Percentiles rank a stretch among this genome's conserved stretches.
Evolutionary conservation across 2,888 invertebrate species (phyloP).

Genomic region (Zygothrica quintamaculata): DNA sequence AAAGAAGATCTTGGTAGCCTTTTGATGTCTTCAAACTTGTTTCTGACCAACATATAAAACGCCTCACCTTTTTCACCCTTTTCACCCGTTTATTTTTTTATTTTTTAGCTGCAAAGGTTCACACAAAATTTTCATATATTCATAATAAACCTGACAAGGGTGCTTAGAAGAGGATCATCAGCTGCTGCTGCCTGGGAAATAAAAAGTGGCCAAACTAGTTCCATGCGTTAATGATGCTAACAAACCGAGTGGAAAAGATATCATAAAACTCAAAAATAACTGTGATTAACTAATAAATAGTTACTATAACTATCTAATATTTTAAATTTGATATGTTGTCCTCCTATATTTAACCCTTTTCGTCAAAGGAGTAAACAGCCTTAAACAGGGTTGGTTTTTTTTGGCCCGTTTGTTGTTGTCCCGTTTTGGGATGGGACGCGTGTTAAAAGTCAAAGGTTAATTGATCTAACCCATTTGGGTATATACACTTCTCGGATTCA

Average conservation of each 20-base stretch:
- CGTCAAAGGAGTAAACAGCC: not conserved
- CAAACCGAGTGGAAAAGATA: not conserved
- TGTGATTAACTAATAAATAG: no score
- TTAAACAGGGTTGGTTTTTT: slow-evolving; percentile 44
- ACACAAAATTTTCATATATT: slow-evolving; percentile 51
- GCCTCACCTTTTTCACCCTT: slow-evolving; percentile 74
- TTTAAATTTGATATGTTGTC: no score
- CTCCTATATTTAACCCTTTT: no score
- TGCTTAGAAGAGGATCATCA: slow-evolving; percentile 49
- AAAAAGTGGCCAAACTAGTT: slow-evolving; percentile 63
- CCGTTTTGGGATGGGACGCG: slow-evolving; percentile 44
- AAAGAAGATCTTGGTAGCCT: slow-evolving; percentile 55
- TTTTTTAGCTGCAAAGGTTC: slow-evolving; percentile 47
- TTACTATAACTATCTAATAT: not conserved
- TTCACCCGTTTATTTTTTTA: slow-evolving; percentile 37
- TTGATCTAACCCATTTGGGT: slow-evolving; percentile 51
- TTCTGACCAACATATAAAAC: slow-evolving; percentile 49
- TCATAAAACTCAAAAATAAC: not conserved
- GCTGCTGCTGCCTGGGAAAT: slow-evolving; percentile 63
- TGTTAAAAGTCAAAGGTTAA: slow-evolving; percentile 68
- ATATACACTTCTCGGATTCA: slow-evolving; percentile 12
- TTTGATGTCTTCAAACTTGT: slow-evolving; percentile 68
- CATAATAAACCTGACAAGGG: slow-evolving; percentile 59
- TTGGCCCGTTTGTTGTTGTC: slow-evolving; percentile 37
- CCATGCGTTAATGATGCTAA: slow-evolving; percentile 1